A percentile compares a stretch with the other conserved stretches of the same genome.
Evolutionary conservation across 2,888 invertebrate species (phyloP).

Genomic region (Thecocarcelia acutangulata): DNA sequence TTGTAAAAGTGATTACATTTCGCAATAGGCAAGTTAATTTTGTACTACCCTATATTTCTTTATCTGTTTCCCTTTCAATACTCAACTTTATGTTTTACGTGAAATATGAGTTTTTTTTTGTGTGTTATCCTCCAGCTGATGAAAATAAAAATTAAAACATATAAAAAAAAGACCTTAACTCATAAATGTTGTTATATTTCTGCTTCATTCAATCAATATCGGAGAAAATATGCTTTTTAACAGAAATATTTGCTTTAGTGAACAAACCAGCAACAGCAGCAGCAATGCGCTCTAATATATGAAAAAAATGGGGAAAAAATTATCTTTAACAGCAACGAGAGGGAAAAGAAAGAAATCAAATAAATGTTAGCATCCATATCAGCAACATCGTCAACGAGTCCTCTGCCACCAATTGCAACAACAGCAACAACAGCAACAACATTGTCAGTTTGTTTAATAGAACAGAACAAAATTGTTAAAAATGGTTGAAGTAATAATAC

Average conservation of each 20-base stretch:
- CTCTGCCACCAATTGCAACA: slow-evolving; percentile 37
- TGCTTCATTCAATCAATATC: slow-evolving; percentile 62
- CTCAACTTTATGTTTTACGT: neutral
- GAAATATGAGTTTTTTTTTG: neutral
- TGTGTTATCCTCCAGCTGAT: neutral
- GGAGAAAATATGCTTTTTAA: slow-evolving; percentile 49
- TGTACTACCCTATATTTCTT: no score
- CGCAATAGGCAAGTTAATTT: no score
- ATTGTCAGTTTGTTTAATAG: slow-evolving; percentile 65
- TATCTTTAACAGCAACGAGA: slow-evolving; percentile 7
- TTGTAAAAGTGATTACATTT: no score
- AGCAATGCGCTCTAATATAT: slow-evolving; percentile 4
- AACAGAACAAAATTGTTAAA: slow-evolving; percentile 67
- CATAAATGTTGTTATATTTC: slow-evolving; percentile 61
- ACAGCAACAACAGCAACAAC: slow-evolving; percentile 29
- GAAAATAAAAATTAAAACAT: slow-evolving; percentile 9
- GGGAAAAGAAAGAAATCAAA: slow-evolving; percentile 2
- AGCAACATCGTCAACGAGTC: slow-evolving; percentile 29
- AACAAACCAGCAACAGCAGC: slow-evolving; percentile 24
- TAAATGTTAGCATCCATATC: slow-evolving; percentile 42
- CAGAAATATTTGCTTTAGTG: slow-evolving; percentile 42
- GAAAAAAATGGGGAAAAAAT: slow-evolving; percentile 40
- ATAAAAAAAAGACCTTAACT: slow-evolving; percentile 24
- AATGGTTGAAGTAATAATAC: slow-evolving; percentile 29
- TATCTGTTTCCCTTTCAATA: no score